Evolutionary conservation across 1,140 invertebrate species (phyloP).

Genomic region (Polyergus mexicanus): DNA sequence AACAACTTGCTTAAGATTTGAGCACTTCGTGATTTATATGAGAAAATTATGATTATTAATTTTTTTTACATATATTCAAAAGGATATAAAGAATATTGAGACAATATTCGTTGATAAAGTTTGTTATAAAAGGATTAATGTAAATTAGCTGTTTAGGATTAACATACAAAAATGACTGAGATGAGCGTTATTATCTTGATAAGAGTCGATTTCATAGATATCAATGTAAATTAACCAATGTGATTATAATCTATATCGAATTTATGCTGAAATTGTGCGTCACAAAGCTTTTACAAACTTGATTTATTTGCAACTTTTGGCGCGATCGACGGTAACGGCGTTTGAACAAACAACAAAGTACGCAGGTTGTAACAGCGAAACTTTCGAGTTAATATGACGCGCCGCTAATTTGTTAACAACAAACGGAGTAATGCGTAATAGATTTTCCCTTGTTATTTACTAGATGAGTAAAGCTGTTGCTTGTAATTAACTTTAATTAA

Average conservation of each 20-base stretch:
- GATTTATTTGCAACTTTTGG: constrained; percentile 61
- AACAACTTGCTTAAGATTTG: not conserved
- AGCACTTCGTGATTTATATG: not conserved
- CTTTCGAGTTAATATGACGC: constrained; percentile 60
- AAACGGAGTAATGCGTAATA: constrained; percentile 55
- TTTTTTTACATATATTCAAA: not conserved
- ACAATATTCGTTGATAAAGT: not conserved
- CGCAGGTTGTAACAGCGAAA: constrained; percentile 30
- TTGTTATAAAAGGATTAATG: not conserved
- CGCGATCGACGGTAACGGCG: constrained; percentile 53
- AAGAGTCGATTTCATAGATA: constrained; percentile 6
- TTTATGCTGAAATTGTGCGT: constrained; percentile 38
- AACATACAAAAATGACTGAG: not conserved
- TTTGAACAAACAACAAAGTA: constrained; percentile 54
- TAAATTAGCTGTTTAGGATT: constrained; percentile 3
- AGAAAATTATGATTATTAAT: not conserved
- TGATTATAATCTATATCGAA: constrained; percentile 26
- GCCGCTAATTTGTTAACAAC: constrained; percentile 64
- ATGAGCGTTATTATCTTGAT: not conserved
- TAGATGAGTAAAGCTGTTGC: constrained; percentile 40
- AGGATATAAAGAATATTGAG: not conserved
- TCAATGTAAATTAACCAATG: constrained; percentile 22
- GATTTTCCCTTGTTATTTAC: constrained; percentile 59
- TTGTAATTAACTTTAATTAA: constrained; percentile 65
- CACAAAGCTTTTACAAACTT: constrained; percentile 38